These are phyloP conservation scores for Leptarthrus brevirostris DNA, from an alignment of 2,888 invertebrate species.

Conservation along the genomic window DNA sequence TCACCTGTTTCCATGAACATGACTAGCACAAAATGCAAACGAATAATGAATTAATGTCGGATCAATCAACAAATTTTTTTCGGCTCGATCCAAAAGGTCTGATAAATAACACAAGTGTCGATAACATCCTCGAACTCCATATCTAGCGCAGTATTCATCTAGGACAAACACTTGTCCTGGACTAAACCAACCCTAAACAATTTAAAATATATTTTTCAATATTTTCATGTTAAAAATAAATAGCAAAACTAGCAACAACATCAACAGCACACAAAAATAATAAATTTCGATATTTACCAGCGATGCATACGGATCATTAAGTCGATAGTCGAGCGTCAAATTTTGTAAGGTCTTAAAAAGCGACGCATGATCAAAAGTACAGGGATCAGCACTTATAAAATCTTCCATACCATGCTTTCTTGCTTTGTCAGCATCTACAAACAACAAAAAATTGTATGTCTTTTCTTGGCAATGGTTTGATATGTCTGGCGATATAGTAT, in stretches of 20 bases:
- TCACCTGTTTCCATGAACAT: constrained; percentile 98
- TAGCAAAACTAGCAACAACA: too few species aligned
- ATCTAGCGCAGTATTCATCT: constrained; percentile 97
- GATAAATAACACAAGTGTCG: constrained; percentile 96
- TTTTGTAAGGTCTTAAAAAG: constrained; percentile 93
- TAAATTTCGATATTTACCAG: constrained; percentile 82
- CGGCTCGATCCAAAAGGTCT: constrained; percentile 94
- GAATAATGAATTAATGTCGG: constrained; percentile 99
- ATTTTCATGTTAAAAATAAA: too few species aligned
- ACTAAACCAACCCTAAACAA: constrained; percentile 94
- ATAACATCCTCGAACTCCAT: constrained; percentile 97
- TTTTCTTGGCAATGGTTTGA: constrained; percentile 29
- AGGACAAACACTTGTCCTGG: constrained; percentile 98
- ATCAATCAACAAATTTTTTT: constrained; percentile 95
- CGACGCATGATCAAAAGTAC: constrained; percentile 94
- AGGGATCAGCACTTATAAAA: constrained; percentile 98
- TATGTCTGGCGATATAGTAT: not conserved
- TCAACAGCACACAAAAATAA: not conserved
- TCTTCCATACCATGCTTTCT: constrained; percentile 99
- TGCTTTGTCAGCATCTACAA: constrained; percentile 74
- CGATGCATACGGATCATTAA: constrained; percentile 98
- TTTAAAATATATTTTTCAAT: too few species aligned
- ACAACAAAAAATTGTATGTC: constrained; percentile 40
- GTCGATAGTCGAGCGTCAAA: constrained; percentile 91
- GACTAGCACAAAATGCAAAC: constrained; percentile 99